Evolutionary conservation across 2,113 vertebrate genomes (phyloP).

Genomic region (Gasterosteus aculeatus): DNA sequence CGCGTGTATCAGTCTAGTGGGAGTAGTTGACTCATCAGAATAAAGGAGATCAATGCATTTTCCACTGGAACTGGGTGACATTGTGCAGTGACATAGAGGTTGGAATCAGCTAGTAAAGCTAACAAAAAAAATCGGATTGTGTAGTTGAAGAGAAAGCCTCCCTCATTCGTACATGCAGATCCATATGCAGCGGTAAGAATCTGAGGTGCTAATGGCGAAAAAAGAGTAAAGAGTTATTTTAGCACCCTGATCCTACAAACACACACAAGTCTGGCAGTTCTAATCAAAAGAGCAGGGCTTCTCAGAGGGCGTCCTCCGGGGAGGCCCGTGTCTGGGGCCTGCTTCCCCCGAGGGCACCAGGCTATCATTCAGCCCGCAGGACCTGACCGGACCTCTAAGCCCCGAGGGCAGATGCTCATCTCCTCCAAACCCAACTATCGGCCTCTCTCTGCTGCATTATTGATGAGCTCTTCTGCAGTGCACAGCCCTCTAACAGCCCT

Average conservation of each 20-base stretch:
- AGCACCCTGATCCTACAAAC: slow-evolving; percentile 24
- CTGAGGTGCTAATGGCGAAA: slow-evolving; percentile 57
- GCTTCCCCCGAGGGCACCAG: slow-evolving; percentile 59
- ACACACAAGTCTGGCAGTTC: slow-evolving; percentile 43
- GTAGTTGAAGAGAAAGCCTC: slow-evolving; percentile 23
- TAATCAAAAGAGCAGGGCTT: slow-evolving; percentile 63
- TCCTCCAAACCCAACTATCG: slow-evolving; percentile 41
- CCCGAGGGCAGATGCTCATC: slow-evolving; percentile 60
- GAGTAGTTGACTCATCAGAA: slow-evolving; percentile 2
- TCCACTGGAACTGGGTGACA: slow-evolving; percentile 29
- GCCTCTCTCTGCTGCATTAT: slow-evolving; percentile 68
- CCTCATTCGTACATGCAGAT: slow-evolving; percentile 17
- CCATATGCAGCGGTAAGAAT: slow-evolving; percentile 50
- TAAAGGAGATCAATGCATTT: slow-evolving; percentile 21
- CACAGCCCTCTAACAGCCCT: slow-evolving; percentile 41
- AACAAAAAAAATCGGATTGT: slow-evolving; percentile 9
- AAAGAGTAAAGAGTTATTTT: slow-evolving; percentile 34
- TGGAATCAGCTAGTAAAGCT: slow-evolving; percentile 32
- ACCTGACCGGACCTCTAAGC: slow-evolving; percentile 45
- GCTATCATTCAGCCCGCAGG: slow-evolving; percentile 65
- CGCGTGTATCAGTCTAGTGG: neutral
- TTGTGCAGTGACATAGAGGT: slow-evolving; percentile 33
- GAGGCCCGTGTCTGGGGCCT: slow-evolving; percentile 59
- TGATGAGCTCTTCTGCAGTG: slow-evolving; percentile 57
- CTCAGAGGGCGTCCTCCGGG: slow-evolving; percentile 47